A percentile compares a stretch with the other conserved stretches of the same genome.
Conservation (phyloP, 1,140 invertebrate genomes). For the Zaprionus tsacasi region DNA sequence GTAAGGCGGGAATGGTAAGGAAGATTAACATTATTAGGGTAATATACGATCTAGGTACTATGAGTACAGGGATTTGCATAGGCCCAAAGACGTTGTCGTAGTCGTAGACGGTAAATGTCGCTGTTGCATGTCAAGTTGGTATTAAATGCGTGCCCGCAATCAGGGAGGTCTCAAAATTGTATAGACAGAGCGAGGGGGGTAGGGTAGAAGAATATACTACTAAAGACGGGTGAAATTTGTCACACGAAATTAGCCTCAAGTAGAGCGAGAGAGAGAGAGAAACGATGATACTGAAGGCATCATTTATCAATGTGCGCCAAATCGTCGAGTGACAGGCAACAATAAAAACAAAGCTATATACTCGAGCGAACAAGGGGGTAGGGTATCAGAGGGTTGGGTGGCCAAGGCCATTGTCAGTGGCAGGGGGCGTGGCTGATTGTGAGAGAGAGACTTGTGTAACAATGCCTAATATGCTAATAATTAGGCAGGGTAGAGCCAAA, state of each 20-base stretch:
- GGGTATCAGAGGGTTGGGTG: background rate
- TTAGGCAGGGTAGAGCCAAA: conserved; percentile 17
- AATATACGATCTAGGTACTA: conserved; percentile 11
- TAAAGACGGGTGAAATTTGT: conserved; percentile 63
- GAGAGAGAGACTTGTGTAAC: conserved; percentile 21
- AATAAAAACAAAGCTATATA: conserved; percentile 65
- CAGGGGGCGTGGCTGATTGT: conserved; percentile 4
- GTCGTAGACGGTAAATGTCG: conserved; percentile 26
- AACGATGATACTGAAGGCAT: conserved; percentile 31
- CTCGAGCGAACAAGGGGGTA: background rate
- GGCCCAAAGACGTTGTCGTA: background rate
- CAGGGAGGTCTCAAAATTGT: conserved; percentile 40
- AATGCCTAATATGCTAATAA: conserved; percentile 24
- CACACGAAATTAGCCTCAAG: conserved; percentile 73
- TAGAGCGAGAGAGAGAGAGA: background rate
- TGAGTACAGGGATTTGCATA: conserved; percentile 28
- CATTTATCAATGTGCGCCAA: conserved; percentile 77
- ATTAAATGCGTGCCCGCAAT: conserved; percentile 50
- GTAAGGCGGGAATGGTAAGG: background rate
- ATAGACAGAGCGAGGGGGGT: conserved; percentile 29
- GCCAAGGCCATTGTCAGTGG: background rate
- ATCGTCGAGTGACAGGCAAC: conserved; percentile 69
- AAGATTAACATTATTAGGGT: conserved; percentile 29
- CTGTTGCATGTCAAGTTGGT: conserved; percentile 58
- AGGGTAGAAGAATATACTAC: conserved; percentile 58